Evolutionary conservation across 2,797 vertebrate species (phyloP).

Genomic region (Philypnodon macrostomus): DNA sequence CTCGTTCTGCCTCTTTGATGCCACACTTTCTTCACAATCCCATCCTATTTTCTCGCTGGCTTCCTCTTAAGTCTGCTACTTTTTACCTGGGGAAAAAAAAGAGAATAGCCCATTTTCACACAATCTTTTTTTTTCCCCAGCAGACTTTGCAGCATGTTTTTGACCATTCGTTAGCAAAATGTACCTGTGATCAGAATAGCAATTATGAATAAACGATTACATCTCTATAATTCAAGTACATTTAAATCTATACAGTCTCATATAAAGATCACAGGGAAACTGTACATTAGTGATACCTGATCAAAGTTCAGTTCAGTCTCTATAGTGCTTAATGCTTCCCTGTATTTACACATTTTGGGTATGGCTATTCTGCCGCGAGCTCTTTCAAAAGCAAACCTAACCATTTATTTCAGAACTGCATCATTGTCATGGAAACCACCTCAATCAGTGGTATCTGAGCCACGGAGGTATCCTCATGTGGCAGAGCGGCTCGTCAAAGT

Average conservation of each 20-base stretch:
- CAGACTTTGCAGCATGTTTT: constrained; percentile 1
- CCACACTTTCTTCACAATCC: neutral
- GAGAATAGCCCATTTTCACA: constrained; percentile 25
- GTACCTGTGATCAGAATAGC: constrained; percentile 12
- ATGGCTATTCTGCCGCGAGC: too few relatives aligned
- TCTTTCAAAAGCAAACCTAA: constrained; percentile 34
- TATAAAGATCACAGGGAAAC: too few relatives aligned
- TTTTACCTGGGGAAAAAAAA: constrained; percentile 33
- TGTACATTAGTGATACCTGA: too few relatives aligned
- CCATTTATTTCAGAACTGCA: constrained; percentile 39
- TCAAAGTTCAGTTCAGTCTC: too few relatives aligned
- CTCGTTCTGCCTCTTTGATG: neutral
- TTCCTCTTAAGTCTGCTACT: constrained; percentile 1
- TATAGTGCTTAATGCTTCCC: too few relatives aligned
- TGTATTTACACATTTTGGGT: too few relatives aligned
- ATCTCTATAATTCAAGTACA: too few relatives aligned
- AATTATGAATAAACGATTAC: neutral
- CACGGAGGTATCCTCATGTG: constrained; percentile 18
- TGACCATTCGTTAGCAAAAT: constrained; percentile 10
- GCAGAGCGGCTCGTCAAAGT: constrained; percentile 12
- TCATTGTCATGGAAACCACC: constrained; percentile 64
- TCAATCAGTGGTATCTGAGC: constrained; percentile 17
- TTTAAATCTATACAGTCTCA: too few relatives aligned
- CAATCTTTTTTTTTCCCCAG: constrained; percentile 24
- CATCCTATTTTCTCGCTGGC: constrained; percentile 24